Conservation (phyloP, 1,140 invertebrate species). For the Copidosoma floridanum region DNA sequence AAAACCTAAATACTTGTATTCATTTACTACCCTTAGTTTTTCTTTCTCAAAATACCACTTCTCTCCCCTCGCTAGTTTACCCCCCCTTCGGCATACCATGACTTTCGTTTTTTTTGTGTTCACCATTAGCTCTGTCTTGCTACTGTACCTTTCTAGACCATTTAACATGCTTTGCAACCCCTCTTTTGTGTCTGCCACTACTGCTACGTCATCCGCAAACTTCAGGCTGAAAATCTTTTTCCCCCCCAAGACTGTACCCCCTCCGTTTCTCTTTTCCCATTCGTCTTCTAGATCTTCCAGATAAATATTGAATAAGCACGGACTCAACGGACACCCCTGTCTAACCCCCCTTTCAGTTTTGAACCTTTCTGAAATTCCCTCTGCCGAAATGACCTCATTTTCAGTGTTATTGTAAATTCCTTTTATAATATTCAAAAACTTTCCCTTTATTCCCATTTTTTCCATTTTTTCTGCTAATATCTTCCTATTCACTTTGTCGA, state of each 20-base stretch:
- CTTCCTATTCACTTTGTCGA: slow-evolving; percentile 2
- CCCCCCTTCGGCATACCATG: neutral
- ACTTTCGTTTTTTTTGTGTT: slow-evolving; percentile 7
- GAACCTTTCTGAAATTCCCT: neutral
- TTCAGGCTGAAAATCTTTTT: slow-evolving; percentile 7
- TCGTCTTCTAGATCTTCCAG: slow-evolving; percentile 16
- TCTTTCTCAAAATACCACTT: too few relatives aligned
- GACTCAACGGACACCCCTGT: slow-evolving; percentile 22
- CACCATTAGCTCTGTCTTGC: neutral
- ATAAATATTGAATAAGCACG: slow-evolving; percentile 20
- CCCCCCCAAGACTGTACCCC: slow-evolving; percentile 1
- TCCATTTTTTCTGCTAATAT: neutral
- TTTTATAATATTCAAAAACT: neutral
- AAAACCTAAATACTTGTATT: too few relatives aligned
- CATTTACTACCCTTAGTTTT: too few relatives aligned
- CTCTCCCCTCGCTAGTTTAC: too few relatives aligned
- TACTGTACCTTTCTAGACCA: neutral
- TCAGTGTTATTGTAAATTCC: neutral
- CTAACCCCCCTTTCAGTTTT: slow-evolving; percentile 8
- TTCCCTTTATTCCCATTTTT: neutral
- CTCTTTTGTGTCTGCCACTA: neutral
- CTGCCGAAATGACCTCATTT: slow-evolving; percentile 1
- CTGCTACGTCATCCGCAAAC: too few relatives aligned
- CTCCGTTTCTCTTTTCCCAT: too few relatives aligned
- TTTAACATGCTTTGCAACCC: slow-evolving; percentile 3